These are phyloP conservation scores for Xenopus tropicalis DNA, from an alignment of 2,113 vertebrate genomes.

Conservation along the genomic window DNA sequence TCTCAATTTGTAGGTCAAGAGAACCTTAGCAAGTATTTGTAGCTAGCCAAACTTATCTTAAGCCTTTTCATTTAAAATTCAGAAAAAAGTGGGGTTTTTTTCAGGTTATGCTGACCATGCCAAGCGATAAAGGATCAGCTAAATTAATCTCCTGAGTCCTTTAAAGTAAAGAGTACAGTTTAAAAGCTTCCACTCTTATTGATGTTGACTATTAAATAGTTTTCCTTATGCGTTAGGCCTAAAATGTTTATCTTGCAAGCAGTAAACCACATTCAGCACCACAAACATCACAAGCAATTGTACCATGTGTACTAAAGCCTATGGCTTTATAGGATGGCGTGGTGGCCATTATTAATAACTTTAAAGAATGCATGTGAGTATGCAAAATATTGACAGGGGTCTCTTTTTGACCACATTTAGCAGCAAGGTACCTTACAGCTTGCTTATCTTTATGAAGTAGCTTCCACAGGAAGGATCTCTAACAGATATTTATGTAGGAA, in stretches of 20 bases:
- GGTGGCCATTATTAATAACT: too few species aligned
- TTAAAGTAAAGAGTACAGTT: conserved; percentile 59
- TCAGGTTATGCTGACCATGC: conserved; percentile 41
- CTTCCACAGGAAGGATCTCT: too few species aligned
- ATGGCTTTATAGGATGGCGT: too few species aligned
- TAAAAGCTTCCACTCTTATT: conserved; percentile 53
- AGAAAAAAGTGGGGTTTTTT: conserved; percentile 23
- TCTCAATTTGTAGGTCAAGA: conserved; percentile 41
- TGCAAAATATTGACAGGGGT: too few species aligned
- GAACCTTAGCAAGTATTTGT: conserved; percentile 39
- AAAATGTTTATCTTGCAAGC: conserved; percentile 65
- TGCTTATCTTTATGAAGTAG: too few species aligned
- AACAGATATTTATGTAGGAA: too few species aligned
- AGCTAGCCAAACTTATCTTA: conserved; percentile 43
- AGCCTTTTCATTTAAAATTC: conserved; percentile 41
- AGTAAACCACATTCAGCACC: conserved; percentile 66
- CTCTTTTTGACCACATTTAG: too few species aligned
- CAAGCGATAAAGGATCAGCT: conserved; percentile 41
- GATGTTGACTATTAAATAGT: too few species aligned
- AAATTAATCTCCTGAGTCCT: conserved; percentile 36
- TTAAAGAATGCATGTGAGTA: too few species aligned
- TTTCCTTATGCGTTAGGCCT: too few species aligned
- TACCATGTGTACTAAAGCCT: too few species aligned
- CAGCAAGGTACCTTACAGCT: too few species aligned
- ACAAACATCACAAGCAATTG: conserved; percentile 60